Evolutionary conservation across 2,888 invertebrate genomes (phyloP).

Genomic region (Napeogenes sylphis): DNA sequence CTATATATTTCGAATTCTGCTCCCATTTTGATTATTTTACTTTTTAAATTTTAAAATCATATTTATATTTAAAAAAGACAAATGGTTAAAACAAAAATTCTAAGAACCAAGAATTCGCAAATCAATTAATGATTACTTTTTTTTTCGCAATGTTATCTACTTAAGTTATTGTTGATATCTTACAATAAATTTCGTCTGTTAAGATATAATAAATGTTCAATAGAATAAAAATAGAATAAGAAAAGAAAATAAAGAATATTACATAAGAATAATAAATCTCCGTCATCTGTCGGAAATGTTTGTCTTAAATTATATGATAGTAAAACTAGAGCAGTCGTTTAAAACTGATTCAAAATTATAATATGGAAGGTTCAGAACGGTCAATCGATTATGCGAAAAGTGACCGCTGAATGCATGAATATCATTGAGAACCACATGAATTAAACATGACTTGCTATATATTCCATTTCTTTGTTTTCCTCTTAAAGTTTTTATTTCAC

Average conservation of each 20-base stretch:
- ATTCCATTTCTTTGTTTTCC: not conserved
- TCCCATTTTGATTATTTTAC: no score
- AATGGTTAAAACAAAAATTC: no score
- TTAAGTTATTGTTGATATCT: not conserved
- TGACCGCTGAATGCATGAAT: slow-evolving; percentile 1
- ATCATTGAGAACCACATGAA: slow-evolving; percentile 3
- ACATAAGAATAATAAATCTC: not conserved
- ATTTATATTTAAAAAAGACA: no score
- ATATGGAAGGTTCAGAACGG: not conserved
- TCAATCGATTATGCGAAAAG: slow-evolving; percentile 2
- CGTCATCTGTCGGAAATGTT: not conserved
- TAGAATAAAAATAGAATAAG: not conserved
- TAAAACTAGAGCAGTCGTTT: not conserved
- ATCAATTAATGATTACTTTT: not conserved
- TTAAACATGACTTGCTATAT: not conserved
- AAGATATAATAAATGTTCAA: no score
- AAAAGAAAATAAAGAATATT: not conserved
- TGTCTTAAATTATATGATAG: not conserved
- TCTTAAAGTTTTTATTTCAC: not conserved
- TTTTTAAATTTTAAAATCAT: no score
- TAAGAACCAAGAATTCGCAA: no score
- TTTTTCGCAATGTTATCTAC: not conserved
- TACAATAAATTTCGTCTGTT: no score
- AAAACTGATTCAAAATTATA: not conserved
- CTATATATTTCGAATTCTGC: no score